Base-by-base conservation (phyloP, 1,140 invertebrate genomes). In the Dreissena rostriformis region DNA sequence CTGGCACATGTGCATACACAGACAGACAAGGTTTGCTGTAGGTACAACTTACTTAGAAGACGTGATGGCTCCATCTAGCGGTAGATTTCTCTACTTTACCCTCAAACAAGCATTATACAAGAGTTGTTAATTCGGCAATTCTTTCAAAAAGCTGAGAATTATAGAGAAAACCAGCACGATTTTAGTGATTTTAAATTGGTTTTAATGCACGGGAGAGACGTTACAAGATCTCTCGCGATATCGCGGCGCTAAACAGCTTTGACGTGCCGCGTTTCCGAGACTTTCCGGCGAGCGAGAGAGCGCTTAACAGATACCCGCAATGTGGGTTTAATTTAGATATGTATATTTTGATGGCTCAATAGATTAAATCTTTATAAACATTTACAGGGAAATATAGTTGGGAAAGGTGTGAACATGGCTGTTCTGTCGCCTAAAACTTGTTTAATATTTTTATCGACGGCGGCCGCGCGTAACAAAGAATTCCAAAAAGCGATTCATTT, bases 311-410 rank as follows among this genome's bases (percentile, higher is more conserved):
- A 73, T 82, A 82, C 53, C 71, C 57, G 55, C 26, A 82, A 82
- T 82, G 65, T 82, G 79, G 72, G 72, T 82, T 82, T 82, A 82
- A 82, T 82, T 82, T 82, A 82, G 79, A 82, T 82, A 82, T 82
- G 79, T 82, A 82, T 82, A 82, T 82, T 65, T 82, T 82, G 70
- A 82, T 73, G 79, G 70, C 70, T 67, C 24, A 39, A 22, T 22
- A 19, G 79, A 82, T 82, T 74, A 82, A 82, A 82, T 82, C 79
- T 55, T 82, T 72, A 72, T 72, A 82, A 82, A 82, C 79, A 82
- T 82, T 82, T 82, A 82, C 65, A 82, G 79, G 74, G 79, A 73
- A 82, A 82, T 82, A 72, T 71, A 61, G 61, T 49, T 24, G 19
- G 70, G 19, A 49, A 61, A 82, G 79, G 79, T 82, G 79, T 66